phyloP scores from a whole-genome alignment of 2,888 invertebrate species.

The Boloria selene region DNA sequence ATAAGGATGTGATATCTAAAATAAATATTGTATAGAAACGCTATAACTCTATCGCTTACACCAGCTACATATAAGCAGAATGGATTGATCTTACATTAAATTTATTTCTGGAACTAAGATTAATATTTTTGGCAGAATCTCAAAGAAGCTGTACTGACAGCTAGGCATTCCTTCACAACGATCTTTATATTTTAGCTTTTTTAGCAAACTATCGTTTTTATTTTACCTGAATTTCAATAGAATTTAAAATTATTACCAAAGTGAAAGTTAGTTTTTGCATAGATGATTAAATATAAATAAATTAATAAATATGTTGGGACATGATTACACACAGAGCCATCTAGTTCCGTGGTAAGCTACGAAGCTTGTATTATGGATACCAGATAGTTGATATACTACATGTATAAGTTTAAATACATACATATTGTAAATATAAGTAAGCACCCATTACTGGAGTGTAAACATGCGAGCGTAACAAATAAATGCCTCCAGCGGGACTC shows the following conservation, averaged over 20 bases:
- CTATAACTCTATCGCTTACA: conserved; percentile 39
- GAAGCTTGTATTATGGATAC: no score
- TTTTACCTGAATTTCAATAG: neutral
- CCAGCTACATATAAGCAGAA: conserved; percentile 48
- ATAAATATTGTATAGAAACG: neutral
- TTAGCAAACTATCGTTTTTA: neutral
- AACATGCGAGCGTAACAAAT: no score
- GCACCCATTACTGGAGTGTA: no score
- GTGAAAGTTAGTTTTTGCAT: no score
- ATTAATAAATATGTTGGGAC: no score
- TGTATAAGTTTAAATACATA: no score
- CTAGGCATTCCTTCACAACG: conserved; percentile 14
- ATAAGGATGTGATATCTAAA: neutral
- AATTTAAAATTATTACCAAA: neutral
- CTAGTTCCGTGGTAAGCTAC: no score
- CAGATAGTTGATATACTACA: no score
- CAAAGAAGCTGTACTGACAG: conserved; percentile 54
- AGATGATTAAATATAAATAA: no score
- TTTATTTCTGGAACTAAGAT: conserved; percentile 71
- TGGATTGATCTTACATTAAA: conserved; percentile 74
- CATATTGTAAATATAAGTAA: no score
- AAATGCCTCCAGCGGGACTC: no score
- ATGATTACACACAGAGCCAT: no score
- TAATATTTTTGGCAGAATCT: conserved; percentile 78
- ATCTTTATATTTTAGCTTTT: conserved; percentile 19